These are phyloP conservation scores for Xestia ashworthii DNA, from an alignment of 2,888 invertebrate species.

Conservation along the genomic window DNA sequence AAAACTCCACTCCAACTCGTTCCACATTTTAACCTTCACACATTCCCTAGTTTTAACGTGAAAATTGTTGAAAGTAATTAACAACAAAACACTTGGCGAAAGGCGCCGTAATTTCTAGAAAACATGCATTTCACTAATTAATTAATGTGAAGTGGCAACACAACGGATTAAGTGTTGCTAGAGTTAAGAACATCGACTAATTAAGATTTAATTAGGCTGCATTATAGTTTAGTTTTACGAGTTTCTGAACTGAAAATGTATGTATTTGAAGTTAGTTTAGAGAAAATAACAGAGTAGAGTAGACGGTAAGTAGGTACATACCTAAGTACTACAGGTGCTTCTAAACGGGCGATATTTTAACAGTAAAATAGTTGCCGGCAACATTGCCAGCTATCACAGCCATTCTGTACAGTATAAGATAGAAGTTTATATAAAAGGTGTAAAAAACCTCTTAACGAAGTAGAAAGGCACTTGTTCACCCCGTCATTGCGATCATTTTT, in stretches of 20 bases:
- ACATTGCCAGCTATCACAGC: neutral
- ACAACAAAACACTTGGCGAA: constrained; percentile 47
- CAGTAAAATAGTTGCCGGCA: neutral
- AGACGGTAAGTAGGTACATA: neutral
- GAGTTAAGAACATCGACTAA: constrained; percentile 53
- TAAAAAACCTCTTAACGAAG: too few relatives aligned
- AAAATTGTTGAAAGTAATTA: constrained; percentile 58
- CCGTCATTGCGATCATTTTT: too few relatives aligned
- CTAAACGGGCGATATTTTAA: neutral
- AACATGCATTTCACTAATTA: constrained; percentile 65
- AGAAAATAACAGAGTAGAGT: neutral
- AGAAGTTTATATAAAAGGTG: too few relatives aligned
- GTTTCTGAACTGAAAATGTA: constrained; percentile 20
- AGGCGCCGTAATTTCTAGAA: constrained; percentile 43
- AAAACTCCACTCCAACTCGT: constrained; percentile 20
- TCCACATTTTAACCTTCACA: constrained; percentile 22
- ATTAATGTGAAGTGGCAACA: constrained; percentile 56
- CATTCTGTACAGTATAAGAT: too few relatives aligned
- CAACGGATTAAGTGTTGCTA: constrained; percentile 52
- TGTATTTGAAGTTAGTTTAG: constrained; percentile 1
- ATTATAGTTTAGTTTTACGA: constrained; percentile 29
- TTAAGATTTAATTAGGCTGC: constrained; percentile 55
- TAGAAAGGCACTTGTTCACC: too few relatives aligned
- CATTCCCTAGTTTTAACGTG: constrained; percentile 18
- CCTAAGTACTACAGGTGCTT: neutral